Conservation (phyloP, 2,113 vertebrate species). For the Murina feae region DNA sequence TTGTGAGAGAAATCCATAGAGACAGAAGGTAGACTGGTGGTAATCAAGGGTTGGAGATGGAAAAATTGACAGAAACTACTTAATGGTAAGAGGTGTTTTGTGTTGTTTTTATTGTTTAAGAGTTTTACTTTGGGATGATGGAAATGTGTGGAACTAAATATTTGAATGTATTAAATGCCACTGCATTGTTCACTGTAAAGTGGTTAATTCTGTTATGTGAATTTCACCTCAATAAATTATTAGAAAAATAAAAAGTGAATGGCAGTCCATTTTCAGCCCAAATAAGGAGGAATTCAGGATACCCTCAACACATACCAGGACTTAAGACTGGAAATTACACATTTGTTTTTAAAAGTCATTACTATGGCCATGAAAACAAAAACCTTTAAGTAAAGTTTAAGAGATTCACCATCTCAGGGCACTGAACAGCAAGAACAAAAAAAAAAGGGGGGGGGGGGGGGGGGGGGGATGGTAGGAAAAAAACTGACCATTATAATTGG, state of each 20-base stretch:
- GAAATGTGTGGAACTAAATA: background rate
- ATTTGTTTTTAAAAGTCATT: background rate
- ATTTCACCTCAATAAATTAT: background rate
- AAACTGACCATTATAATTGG: background rate
- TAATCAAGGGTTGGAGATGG: background rate
- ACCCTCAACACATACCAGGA: background rate
- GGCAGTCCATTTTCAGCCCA: background rate
- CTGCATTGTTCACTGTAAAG: background rate
- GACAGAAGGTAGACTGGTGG: background rate
- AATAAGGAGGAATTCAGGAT: background rate
- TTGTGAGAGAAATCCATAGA: background rate
- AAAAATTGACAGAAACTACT: background rate
- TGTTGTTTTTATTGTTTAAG: too few species aligned
- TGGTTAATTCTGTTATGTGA: background rate
- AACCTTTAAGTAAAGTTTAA: background rate
- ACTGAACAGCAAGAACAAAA: background rate
- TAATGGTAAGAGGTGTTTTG: background rate
- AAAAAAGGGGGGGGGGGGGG: too few species aligned
- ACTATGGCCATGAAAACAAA: background rate
- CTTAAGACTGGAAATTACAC: background rate
- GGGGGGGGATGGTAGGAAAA: background rate
- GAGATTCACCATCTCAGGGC: background rate
- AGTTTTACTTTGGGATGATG: background rate
- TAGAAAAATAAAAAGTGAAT: background rate
- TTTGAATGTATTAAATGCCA: background rate